These are phyloP conservation scores for Microplitis deprimator DNA, from an alignment of 2,888 invertebrate genomes.

Conservation along the genomic window DNA sequence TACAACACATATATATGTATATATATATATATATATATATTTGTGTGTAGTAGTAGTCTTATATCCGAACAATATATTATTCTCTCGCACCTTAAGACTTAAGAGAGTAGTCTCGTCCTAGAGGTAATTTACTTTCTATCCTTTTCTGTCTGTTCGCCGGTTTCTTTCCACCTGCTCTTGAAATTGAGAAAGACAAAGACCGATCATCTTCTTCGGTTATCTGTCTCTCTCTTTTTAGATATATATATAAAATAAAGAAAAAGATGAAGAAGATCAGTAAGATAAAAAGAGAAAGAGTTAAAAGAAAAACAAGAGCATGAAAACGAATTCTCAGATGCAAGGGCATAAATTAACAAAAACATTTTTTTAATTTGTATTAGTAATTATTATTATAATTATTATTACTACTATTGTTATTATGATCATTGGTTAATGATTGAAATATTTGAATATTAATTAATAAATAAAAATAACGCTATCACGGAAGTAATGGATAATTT, in stretches of 20 bases:
- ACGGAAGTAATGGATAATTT: slow-evolving; percentile 26
- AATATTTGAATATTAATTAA: background rate
- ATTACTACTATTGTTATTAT: too few species aligned
- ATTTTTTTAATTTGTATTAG: background rate
- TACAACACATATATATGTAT: background rate
- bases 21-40: background rate
- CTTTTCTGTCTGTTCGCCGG: slow-evolving; percentile 51
- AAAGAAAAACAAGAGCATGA: slow-evolving; percentile 17
- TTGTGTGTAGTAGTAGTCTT: background rate
- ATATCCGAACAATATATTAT: slow-evolving; percentile 4
- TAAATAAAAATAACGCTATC: slow-evolving; percentile 10
- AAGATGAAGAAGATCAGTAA: background rate
- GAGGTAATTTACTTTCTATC: slow-evolving; percentile 63
- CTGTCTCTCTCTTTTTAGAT: background rate
- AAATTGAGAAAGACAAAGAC: slow-evolving; percentile 23
- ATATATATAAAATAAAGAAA: slow-evolving; percentile 4
- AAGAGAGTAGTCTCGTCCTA: slow-evolving; percentile 51
- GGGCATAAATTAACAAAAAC: background rate
- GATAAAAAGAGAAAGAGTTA: background rate
- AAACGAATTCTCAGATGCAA: background rate
- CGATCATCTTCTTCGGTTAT: background rate
- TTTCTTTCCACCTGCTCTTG: slow-evolving; percentile 39
- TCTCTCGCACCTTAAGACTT: slow-evolving; percentile 17
- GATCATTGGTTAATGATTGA: background rate
- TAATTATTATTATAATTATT: background rate